A percentile compares a stretch with the other conserved stretches of the same genome.
Evolutionary conservation across 1,140 invertebrate species (phyloP).

Genomic region (Condylostylus longicornis): DNA sequence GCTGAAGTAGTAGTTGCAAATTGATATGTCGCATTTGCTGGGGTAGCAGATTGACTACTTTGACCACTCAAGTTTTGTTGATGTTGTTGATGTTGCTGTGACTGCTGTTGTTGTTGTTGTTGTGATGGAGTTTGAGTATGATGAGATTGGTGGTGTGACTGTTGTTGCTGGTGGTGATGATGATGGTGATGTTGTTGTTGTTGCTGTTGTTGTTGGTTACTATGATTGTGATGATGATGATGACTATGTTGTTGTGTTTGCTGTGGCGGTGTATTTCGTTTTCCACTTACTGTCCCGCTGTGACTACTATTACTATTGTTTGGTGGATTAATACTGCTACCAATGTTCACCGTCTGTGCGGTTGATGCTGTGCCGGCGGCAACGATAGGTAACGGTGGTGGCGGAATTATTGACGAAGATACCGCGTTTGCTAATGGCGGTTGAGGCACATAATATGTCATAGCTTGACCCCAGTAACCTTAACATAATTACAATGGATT

Average conservation of each 20-base stretch:
- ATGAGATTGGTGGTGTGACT: neutral
- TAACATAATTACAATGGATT: no score
- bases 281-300: neutral
- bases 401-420: conserved; percentile 8
- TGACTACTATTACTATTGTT: neutral
- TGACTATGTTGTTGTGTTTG: conserved; percentile 12
- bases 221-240: neutral
- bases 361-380: conserved; percentile 9
- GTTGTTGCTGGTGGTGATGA: conserved; percentile 5
- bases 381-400: conserved; percentile 1
- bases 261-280: conserved; percentile 8
- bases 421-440: conserved; percentile 10
- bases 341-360: neutral
- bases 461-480: conserved; percentile 20
- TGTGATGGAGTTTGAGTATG: conserved; percentile 1
- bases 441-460: conserved; percentile 27
- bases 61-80: no score
- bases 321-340: neutral
- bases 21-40: conserved; percentile 25
- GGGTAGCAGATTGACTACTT: conserved; percentile 8
- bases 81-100: conserved; percentile 18
- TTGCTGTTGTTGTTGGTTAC: conserved; percentile 6
- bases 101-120: conserved; percentile 13
- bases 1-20: conserved; percentile 6
- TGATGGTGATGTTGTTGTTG: neutral